Conservation (phyloP, 2,888 invertebrate species). For the Scaptodrosophila latifasciaeformis region DNA sequence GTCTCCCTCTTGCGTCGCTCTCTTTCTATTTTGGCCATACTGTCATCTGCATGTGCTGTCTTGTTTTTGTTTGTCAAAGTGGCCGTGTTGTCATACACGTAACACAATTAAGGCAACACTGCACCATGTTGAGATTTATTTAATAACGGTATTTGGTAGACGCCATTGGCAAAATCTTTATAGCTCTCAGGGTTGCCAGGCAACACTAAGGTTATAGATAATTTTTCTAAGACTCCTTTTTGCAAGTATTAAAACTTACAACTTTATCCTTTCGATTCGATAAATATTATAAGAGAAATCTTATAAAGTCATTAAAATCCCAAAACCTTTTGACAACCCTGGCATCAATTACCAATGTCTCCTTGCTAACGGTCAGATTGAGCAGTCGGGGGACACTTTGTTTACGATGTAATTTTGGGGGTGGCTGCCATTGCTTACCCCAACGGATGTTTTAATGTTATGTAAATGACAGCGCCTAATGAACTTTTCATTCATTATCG, state of each 20-base stretch:
- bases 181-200: too few relatives aligned
- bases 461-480: conserved; percentile 67
- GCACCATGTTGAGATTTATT: conserved; percentile 59
- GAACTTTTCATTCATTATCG: conserved; percentile 69
- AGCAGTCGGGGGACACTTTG: conserved; percentile 4
- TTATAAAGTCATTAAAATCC: too few relatives aligned
- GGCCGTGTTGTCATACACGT: conserved; percentile 14
- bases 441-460: conserved; percentile 60
- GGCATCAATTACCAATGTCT: conserved; percentile 21
- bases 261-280: too few relatives aligned
- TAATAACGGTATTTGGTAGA: conserved; percentile 64
- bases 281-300: too few relatives aligned
- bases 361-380: too few relatives aligned
- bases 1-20: too few relatives aligned
- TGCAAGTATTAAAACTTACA: too few relatives aligned
- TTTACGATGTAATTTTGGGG: not conserved
- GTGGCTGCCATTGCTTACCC: conserved; percentile 13
- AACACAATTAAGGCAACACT: conserved; percentile 59
- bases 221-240: too few relatives aligned
- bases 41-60: conserved; percentile 2
- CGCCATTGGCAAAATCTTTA: conserved; percentile 21
- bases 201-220: too few relatives aligned
- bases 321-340: conserved; percentile 33
- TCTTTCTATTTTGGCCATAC: too few relatives aligned
- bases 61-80: conserved; percentile 29